These are phyloP conservation scores for Tenthredo mesomela DNA, from an alignment of 2,888 invertebrate genomes.

Conservation along the genomic window DNA sequence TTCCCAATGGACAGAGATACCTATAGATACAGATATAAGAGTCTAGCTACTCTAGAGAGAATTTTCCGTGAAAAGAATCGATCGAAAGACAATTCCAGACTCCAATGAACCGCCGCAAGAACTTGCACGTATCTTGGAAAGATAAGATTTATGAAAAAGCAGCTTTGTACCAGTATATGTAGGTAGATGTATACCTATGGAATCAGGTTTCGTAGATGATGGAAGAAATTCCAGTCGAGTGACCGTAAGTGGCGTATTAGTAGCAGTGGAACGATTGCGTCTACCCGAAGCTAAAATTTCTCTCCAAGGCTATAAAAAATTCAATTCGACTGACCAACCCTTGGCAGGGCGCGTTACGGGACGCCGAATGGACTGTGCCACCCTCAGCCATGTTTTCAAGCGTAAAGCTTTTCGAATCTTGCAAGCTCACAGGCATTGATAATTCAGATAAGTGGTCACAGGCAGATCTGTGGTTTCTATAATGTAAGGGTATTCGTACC, in stretches of 20 bases:
- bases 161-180: not conserved
- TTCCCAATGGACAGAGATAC: not conserved
- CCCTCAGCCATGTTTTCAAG: constrained; percentile 16
- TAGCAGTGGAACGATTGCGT: constrained; percentile 17
- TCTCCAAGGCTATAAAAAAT: constrained; percentile 38
- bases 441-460: constrained; percentile 47
- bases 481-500: not conserved
- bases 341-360: constrained; percentile 1
- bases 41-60: not conserved
- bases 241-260: constrained; percentile 27
- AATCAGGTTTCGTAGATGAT: not conserved
- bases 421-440: constrained; percentile 35
- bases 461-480: constrained; percentile 36
- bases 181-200: not conserved
- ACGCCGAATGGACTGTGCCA: constrained; percentile 3
- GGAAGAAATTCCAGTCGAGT: not conserved
- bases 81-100: constrained; percentile 30
- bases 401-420: constrained; percentile 29
- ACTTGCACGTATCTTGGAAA: not conserved
- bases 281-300: constrained; percentile 22
- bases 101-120: constrained; percentile 7
- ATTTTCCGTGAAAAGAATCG: constrained; percentile 19
- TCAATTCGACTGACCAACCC: constrained; percentile 45
- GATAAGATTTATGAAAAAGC: not conserved
- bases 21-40: not conserved